Percentiles rank a stretch among this genome's conserved stretches.
Evolutionary conservation across 2,888 invertebrate species (phyloP).

Genomic region (Palloptera scutellata): DNA sequence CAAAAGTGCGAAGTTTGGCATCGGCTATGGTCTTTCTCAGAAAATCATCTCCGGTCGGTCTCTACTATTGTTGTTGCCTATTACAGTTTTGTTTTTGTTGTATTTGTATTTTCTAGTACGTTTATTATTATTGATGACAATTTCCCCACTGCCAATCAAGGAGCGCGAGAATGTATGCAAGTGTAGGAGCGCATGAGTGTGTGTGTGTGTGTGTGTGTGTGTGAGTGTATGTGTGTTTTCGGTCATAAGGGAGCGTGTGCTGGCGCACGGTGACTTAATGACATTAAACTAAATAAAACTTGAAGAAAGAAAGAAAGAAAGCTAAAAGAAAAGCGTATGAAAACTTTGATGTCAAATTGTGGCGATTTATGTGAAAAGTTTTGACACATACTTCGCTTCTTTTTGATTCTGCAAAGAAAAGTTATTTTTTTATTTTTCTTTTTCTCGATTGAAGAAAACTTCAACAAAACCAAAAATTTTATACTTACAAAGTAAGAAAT

Average conservation of each 20-base stretch:
- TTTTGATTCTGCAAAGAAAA: constrained; percentile 15
- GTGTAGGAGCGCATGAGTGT: not conserved
- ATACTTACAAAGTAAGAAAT: too few species aligned
- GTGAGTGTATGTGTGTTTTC: not conserved
- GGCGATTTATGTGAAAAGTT: constrained; percentile 51
- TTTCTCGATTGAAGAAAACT: too few species aligned
- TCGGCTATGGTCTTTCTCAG: too few species aligned
- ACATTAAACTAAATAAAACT: too few species aligned
- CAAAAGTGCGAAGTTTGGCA: too few species aligned
- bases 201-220: not conserved
- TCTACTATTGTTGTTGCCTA: too few species aligned
- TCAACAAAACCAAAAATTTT: too few species aligned
- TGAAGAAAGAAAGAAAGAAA: not conserved
- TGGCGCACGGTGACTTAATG: too few species aligned
- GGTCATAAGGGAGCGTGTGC: not conserved
- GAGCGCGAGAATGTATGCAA: too few species aligned
- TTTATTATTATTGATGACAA: not conserved
- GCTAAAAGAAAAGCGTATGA: not conserved
- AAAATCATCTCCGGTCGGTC: too few species aligned
- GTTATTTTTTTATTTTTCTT: not conserved
- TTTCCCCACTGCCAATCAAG: too few species aligned
- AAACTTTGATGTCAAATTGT: constrained; percentile 42
- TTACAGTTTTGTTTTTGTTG: too few species aligned
- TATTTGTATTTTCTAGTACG: not conserved
- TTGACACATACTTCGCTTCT: not conserved